Evolutionary conservation across 1,140 invertebrate species (phyloP).

Genomic region (Drosophila sucinea): DNA sequence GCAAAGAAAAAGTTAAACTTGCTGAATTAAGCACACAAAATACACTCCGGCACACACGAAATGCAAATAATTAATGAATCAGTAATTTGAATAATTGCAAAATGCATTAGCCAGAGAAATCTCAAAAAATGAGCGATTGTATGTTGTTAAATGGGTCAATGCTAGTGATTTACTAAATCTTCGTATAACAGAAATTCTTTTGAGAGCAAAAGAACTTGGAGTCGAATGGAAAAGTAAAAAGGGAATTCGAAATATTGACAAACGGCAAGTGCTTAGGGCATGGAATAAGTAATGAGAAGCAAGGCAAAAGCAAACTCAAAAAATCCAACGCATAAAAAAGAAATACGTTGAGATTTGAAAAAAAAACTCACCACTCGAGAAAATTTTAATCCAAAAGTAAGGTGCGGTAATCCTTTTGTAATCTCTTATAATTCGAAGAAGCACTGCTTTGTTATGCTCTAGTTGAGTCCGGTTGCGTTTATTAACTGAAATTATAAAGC

Average conservation of each 20-base stretch:
- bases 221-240: slow-evolving; percentile 1
- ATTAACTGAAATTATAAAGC: slow-evolving; percentile 71
- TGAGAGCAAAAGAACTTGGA: not conserved
- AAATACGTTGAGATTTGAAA: slow-evolving; percentile 12
- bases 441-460: slow-evolving; percentile 32
- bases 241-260: slow-evolving; percentile 10
- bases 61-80: slow-evolving; percentile 39
- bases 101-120: slow-evolving; percentile 14
- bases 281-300: slow-evolving; percentile 36
- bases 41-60: slow-evolving; percentile 3
- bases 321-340: slow-evolving; percentile 17
- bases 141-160: slow-evolving; percentile 62
- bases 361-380: slow-evolving; percentile 46
- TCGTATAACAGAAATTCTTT: slow-evolving; percentile 19
- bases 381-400: slow-evolving; percentile 41
- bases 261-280: slow-evolving; percentile 25
- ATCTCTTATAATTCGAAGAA: not conserved
- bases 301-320: slow-evolving; percentile 13
- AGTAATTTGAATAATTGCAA: slow-evolving; percentile 5
- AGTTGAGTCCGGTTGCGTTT: slow-evolving; percentile 37
- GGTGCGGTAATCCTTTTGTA: slow-evolving; percentile 14
- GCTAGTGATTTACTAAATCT: slow-evolving; percentile 56
- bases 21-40: not conserved
- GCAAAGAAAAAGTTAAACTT: slow-evolving; percentile 14
- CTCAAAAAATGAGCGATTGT: slow-evolving; percentile 12